phyloP scores from a whole-genome alignment of 2,113 vertebrate species.

The Erythrolamprus reginae region DNA sequence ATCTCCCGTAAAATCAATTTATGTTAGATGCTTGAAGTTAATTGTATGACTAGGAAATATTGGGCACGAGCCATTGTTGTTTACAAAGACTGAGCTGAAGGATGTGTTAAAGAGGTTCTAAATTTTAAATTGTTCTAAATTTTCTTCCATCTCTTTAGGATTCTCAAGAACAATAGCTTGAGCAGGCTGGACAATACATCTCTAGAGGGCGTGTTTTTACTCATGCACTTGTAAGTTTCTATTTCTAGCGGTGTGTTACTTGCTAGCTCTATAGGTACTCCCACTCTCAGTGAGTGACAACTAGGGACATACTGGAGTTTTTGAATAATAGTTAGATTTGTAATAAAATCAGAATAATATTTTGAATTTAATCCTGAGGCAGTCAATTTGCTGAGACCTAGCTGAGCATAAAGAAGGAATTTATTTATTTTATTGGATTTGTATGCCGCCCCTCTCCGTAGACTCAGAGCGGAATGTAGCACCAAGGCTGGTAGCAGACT shows the following conservation, averaged over 20 bases:
- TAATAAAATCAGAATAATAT: background rate
- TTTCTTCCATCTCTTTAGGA: conserved; percentile 43
- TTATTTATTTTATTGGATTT: no score
- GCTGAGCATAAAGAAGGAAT: background rate
- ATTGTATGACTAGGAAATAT: no score
- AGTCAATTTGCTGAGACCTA: background rate
- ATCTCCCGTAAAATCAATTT: no score
- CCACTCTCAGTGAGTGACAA: background rate
- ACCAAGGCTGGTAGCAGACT: background rate
- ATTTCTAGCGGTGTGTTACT: background rate
- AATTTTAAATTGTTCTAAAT: background rate
- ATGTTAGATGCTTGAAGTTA: no score
- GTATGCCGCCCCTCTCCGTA: no score
- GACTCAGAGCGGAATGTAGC: no score
- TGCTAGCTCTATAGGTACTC: background rate
- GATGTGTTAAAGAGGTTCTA: no score
- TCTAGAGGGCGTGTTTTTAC: conserved; percentile 57
- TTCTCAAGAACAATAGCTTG: conserved; percentile 53
- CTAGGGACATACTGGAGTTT: background rate
- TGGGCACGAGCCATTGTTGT: no score
- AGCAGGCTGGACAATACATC: conserved; percentile 43
- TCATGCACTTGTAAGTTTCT: conserved; percentile 61
- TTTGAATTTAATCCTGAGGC: background rate
- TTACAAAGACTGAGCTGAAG: no score
- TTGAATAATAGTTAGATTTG: background rate